Evolutionary conservation across 2,888 invertebrate species (phyloP).

Genomic region (Ommatoiulus sabulosus): DNA sequence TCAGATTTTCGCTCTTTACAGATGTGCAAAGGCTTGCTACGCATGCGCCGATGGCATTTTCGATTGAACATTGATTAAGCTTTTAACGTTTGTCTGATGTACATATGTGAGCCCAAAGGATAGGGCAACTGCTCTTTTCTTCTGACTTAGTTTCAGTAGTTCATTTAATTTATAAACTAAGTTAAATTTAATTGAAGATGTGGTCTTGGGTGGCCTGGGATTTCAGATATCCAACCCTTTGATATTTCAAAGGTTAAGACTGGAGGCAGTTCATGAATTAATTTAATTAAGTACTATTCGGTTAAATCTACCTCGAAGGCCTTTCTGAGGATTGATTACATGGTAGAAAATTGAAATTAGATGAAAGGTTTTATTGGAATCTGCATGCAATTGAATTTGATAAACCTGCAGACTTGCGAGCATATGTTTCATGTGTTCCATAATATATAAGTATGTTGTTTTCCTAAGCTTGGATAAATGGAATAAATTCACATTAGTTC

Average conservation of each 20-base stretch:
- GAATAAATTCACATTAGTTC: background rate
- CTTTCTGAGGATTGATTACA: background rate
- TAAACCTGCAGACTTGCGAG: background rate
- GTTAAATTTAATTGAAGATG: too few species aligned
- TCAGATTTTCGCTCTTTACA: too few species aligned
- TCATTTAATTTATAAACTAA: background rate
- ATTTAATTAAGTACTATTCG: background rate
- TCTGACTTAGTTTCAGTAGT: background rate
- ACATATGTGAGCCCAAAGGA: too few species aligned
- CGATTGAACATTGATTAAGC: too few species aligned
- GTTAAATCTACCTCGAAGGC: background rate
- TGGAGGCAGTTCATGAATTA: background rate
- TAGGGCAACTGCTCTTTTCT: background rate
- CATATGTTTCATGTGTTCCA: background rate
- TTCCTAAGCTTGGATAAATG: background rate
- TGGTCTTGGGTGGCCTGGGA: background rate
- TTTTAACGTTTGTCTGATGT: too few species aligned
- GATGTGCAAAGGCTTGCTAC: too few species aligned
- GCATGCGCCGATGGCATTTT: too few species aligned
- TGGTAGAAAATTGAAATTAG: background rate
- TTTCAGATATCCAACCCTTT: background rate
- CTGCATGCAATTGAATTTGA: background rate
- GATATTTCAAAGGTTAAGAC: background rate
- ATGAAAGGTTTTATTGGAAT: background rate
- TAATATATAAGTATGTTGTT: background rate